These are phyloP conservation scores for Pinctada fucata DNA, from an alignment of 2,888 invertebrate genomes.

Conservation along the genomic window DNA sequence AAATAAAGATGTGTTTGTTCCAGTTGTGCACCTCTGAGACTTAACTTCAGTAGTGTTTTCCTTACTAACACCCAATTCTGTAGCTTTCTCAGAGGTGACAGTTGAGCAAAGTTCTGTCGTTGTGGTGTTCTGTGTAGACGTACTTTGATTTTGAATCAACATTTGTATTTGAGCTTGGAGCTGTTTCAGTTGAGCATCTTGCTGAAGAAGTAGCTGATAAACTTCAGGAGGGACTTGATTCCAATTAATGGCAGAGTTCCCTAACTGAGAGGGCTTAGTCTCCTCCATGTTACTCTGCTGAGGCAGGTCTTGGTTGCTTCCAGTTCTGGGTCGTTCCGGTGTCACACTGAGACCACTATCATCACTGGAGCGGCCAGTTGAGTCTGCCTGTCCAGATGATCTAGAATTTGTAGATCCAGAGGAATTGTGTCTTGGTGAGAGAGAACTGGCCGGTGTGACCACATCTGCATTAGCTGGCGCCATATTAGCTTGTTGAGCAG, in stretches of 20 bases:
- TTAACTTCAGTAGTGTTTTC: constrained; percentile 10
- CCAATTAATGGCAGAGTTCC: constrained; percentile 53
- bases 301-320: constrained; percentile 2
- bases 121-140: constrained; percentile 38
- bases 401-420: constrained; percentile 11
- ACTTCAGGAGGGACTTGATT: constrained; percentile 69
- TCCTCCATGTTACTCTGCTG: background rate
- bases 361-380: constrained; percentile 64
- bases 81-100: constrained; percentile 3
- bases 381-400: constrained; percentile 51
- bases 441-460: background rate
- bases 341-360: constrained; percentile 71
- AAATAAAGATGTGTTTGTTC: constrained; percentile 62
- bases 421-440: constrained; percentile 14
- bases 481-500: background rate
- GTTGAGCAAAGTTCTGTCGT: constrained; percentile 36
- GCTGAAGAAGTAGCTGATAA: constrained; percentile 67
- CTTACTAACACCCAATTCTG: background rate
- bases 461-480: background rate
- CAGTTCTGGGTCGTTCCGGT: constrained; percentile 54
- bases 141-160: constrained; percentile 59
- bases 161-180: constrained; percentile 71
- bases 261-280: constrained; percentile 10
- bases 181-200: constrained; percentile 70
- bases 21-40: constrained; percentile 54